Evolutionary conservation across 2,888 invertebrate genomes (phyloP), one percentile per base, ranked within the genome.

Genomic region (Cybosia mesomella): DNA sequence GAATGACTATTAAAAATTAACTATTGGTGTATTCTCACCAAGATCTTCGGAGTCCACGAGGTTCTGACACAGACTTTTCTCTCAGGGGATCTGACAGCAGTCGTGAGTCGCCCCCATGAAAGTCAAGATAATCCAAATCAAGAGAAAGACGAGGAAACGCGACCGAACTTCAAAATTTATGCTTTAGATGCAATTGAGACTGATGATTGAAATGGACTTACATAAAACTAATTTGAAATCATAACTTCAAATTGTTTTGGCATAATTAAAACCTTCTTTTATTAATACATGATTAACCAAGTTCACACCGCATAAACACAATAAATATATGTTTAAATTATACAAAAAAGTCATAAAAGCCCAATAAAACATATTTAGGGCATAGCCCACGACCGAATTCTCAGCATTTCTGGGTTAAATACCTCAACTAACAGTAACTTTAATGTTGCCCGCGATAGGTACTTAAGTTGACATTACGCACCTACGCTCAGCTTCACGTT

Each of bases 361-460:
- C 60, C 49, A 68, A 69, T 67, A 76, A 58, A 72, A 67, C 36
- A 34, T 32, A 76, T 75, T 72, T 67, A 64, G 78, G 74, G 66
- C 73, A 59, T 39, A 62, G 57, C 67, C 73, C 43, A 70, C 36
- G 24, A 34, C 43, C 71, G 68, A 79, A 80, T 77, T 79, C 75
- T 67, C 75, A 58, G 32, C 55, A 69, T 71, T 72, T 49, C 73
- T 80, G 13, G 79, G 79, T 75, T 75, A 79, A 70, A 58, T 39
- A 58, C 60, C 13, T 22, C 22, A 75, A 70, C 53, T 80, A 80
- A 77, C 79, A 71, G 81, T 80, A 71, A 68, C 63, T 73, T 64
- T 70, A 59, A 55, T 58, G 72, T 70, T 73, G 66, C 34, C 65
- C 55, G 58, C 61, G 60, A 66, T 77, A 79, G 39, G 67, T 11